Percentiles rank a stretch among this genome's conserved stretches.
Conservation (phyloP, 2,888 invertebrate species). For the Lochmaea crataegi region DNA sequence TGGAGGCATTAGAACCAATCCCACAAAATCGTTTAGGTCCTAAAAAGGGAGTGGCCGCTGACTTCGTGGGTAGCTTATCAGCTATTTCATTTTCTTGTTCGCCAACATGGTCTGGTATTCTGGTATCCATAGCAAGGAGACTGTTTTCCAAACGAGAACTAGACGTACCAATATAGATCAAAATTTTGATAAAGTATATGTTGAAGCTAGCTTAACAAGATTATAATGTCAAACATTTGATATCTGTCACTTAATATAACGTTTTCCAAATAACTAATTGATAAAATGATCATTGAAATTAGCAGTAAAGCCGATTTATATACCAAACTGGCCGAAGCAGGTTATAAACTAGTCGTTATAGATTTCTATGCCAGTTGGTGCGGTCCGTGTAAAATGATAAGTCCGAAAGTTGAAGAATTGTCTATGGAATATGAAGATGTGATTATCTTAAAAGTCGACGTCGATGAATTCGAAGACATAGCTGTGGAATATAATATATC, state of each 20-base stretch:
- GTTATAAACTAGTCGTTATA: conserved; percentile 83
- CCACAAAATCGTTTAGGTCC: too few species aligned
- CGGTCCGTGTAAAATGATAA: conserved; percentile 91
- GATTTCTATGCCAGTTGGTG: conserved; percentile 96
- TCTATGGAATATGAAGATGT: conserved; percentile 70
- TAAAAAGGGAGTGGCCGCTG: too few species aligned
- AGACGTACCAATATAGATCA: too few species aligned
- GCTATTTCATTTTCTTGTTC: too few species aligned
- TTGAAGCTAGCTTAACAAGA: not conserved
- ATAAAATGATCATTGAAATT: conserved; percentile 24
- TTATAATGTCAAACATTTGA: not conserved
- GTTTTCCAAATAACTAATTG: not conserved
- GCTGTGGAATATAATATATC: conserved; percentile 81
- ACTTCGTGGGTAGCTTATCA: too few species aligned
- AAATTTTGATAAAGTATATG: too few species aligned
- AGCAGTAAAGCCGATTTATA: conserved; percentile 75
- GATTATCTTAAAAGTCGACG: conserved; percentile 74
- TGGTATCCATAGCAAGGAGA: too few species aligned
- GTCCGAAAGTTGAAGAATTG: conserved; percentile 81
- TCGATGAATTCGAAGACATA: conserved; percentile 88
- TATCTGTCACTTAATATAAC: conserved; percentile 11
- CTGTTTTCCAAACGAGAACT: too few species aligned
- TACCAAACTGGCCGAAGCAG: conserved; percentile 77
- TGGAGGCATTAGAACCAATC: too few species aligned
- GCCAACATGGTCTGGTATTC: too few species aligned